Evolutionary conservation across 37 sponge, comb jelly and placozoan species (phyloP), one percentile per base, ranked within the genome.

Genomic region (Chondrilla cf. caribensis): DNA sequence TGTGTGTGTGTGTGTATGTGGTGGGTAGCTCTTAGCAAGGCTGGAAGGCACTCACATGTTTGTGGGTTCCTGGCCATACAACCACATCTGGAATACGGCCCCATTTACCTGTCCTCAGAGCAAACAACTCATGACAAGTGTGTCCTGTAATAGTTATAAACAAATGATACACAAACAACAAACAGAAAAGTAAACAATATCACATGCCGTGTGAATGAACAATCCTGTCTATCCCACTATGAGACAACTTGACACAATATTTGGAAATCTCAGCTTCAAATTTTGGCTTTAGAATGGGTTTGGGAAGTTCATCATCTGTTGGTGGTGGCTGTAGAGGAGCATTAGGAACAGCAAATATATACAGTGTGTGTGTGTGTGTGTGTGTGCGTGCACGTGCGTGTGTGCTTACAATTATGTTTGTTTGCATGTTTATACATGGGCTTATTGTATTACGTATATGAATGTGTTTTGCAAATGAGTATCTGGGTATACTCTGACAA

Each of bases 121-220:
- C 57, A 82, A 89, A 97, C 60, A 97, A 68, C 77, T 97, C 97
- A 54, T 87, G 86, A 81, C 93, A 92, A 32, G 96, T 92, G 86
- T 95, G 96, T 38, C 96, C 96, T 95, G 37, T 2, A 79, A 33
- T 0, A 19, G 57, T 17, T 19, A 55, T 11, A 11, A 55, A 55
- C 17, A 55, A 55, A 55, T 55, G n/a, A n/a, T n/a, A n/a, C n/a
- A 55, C 17, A 55, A 55, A 62, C 29, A 29, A 77, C 54, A 77
- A 77, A 39, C 38, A 77, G 11, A 62, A 28, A 19, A 17, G 11
- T 19, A 55, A 55, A 11, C 17, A 11, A 19, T 55, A 55, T 55
- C 11, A 55, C 83, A 65, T 18, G 85, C 96, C 96, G 58, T 95
- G 96, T 15, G 88, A 87, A 33, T 90, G 89, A 62, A 95, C 58